Conservation (phyloP, 2,888 invertebrate species). For the Ellobium chinense region DNA sequence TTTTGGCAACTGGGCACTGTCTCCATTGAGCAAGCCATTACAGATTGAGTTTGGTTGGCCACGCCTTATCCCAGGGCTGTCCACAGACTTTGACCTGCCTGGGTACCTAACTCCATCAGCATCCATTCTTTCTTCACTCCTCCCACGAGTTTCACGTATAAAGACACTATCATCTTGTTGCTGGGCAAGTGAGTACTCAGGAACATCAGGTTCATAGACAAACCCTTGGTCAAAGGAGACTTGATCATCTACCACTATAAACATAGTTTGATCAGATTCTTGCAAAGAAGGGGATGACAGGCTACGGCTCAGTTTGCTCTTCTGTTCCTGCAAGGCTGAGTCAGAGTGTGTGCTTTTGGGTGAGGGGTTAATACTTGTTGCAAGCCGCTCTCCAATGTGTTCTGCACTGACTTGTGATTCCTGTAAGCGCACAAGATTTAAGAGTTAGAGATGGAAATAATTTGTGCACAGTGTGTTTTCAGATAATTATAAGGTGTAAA, state of each 20-base stretch:
- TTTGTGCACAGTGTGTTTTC: too few species aligned
- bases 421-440: background rate
- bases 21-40: constrained; percentile 65
- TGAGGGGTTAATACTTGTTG: background rate
- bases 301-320: background rate
- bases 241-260: constrained; percentile 25
- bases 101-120: background rate
- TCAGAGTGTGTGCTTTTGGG: constrained; percentile 4
- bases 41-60: constrained; percentile 71
- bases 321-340: background rate
- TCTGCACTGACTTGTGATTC: constrained; percentile 13
- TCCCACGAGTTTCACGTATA: background rate
- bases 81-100: background rate
- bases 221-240: constrained; percentile 62
- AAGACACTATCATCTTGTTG: background rate
- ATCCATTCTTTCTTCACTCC: background rate
- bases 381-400: background rate
- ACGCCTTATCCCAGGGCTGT: constrained; percentile 52
- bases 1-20: constrained; percentile 58
- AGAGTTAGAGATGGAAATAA: background rate
- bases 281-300: constrained; percentile 36
- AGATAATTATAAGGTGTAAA: too few species aligned
- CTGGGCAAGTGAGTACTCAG: background rate
- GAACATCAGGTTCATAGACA: constrained; percentile 12
- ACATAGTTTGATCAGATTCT: constrained; percentile 34